Evolutionary conservation across 1,140 invertebrate genomes (phyloP), one percentile per base, ranked within the genome.

Genomic region (Lasioglossum albipes): DNA sequence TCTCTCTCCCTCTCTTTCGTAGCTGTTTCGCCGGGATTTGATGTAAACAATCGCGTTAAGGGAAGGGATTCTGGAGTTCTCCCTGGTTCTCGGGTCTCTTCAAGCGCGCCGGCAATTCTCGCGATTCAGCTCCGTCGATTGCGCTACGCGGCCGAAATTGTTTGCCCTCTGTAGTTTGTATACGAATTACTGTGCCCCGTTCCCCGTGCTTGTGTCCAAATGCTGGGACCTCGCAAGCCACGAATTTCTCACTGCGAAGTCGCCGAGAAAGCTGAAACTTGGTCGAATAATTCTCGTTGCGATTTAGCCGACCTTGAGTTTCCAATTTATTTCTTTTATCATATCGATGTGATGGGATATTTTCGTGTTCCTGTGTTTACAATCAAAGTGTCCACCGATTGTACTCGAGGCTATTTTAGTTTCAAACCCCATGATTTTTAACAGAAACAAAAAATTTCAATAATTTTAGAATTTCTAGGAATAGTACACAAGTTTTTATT

Each of bases 101-200:
- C 7, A 49, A 41, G 16, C 12, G 16, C 27, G 68, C n/a, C 52
- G 67, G n/a, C 62, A 84, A 79, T 84, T 80, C 71, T 69, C 45
- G 62, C 79, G 71, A 84, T 75, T 67, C 75, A 81, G 84, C 81
- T 82, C 66, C 62, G 27, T 36, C 75, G 59, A 84, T 83, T 84
- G 45, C 68, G 61, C 45, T 9, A 52, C 41, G 13, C 27, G 54
- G 45, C 7, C 31, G 42, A 31, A 61, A 84, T 73, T 81, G 70
- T 85, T 81, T 84, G 67, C 65, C 18, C 57, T 42, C 49, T 13
- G 12, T 9, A 22, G 68, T 85, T 83, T 76, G 16, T 68, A 76
- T 42, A 49, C 61, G 76, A 78, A 83, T 84, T 75, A 84, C 41
- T 61, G 65, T 64, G 70, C 72, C 64, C 61, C 27, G 67, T 62